phyloP scores from a whole-genome alignment of 2,113 vertebrate genomes.

The Tachycineta bicolor region DNA sequence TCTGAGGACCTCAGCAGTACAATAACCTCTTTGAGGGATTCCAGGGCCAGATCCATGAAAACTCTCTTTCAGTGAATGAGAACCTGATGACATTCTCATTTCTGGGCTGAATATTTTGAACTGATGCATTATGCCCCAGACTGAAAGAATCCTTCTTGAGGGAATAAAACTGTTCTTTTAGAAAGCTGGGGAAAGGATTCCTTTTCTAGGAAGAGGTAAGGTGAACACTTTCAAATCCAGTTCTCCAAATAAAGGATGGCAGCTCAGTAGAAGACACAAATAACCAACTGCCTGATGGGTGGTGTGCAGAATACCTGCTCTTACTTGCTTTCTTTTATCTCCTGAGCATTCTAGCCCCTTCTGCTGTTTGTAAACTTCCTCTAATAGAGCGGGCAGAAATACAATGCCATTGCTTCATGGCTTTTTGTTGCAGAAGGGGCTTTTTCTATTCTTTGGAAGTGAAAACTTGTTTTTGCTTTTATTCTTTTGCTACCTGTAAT shows the following conservation, averaged over 20 bases:
- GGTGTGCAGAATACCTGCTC: neutral
- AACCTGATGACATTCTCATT: slow-evolving; percentile 71
- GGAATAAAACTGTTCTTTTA: slow-evolving; percentile 49
- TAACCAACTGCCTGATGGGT: neutral
- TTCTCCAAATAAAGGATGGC: slow-evolving; percentile 11
- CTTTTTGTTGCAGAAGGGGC: neutral
- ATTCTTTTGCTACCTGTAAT: neutral
- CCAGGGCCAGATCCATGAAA: slow-evolving; percentile 60
- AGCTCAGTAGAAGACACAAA: neutral
- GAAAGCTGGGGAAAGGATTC: slow-evolving; percentile 37
- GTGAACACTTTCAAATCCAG: slow-evolving; percentile 4
- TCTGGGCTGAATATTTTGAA: slow-evolving; percentile 62
- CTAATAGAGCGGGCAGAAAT: neutral
- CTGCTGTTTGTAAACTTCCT: neutral
- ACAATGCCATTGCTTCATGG: neutral
- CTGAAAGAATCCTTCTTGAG: slow-evolving; percentile 60
- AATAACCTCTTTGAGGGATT: slow-evolving; percentile 69
- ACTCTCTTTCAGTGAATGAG: slow-evolving; percentile 63
- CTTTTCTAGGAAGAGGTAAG: slow-evolving; percentile 42
- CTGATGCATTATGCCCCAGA: slow-evolving; percentile 41
- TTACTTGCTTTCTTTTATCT: neutral
- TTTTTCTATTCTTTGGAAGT: neutral
- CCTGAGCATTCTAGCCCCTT: neutral
- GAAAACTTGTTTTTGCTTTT: neutral
- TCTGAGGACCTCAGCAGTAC: slow-evolving; percentile 54